phyloP scores from a whole-genome alignment of 2,113 vertebrate species.

The Pterocles orientalis region DNA sequence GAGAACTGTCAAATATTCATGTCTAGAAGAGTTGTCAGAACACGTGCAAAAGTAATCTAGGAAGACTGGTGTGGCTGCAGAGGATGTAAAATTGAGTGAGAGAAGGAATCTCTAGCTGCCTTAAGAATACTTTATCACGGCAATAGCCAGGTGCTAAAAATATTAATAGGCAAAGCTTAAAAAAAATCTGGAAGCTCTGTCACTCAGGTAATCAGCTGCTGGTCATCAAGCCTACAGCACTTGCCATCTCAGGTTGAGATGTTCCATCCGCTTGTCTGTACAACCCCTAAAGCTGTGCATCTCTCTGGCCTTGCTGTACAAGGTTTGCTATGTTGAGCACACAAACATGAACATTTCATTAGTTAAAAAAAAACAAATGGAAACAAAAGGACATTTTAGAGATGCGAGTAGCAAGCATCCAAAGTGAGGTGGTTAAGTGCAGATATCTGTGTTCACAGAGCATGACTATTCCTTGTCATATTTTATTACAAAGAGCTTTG shows the following conservation, averaged over 20 bases:
- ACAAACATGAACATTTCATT: background rate
- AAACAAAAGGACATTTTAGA: background rate
- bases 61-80: background rate
- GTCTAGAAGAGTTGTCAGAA: background rate
- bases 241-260: rapidly evolving
- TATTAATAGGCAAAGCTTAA: background rate
- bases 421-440: background rate
- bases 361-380: background rate
- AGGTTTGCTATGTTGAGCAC: background rate
- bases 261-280: background rate
- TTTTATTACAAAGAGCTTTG: background rate
- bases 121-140: background rate
- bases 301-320: background rate
- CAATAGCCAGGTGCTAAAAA: background rate
- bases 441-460: background rate
- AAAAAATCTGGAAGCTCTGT: background rate
- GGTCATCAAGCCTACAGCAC: background rate
- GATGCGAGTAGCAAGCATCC: background rate
- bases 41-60: background rate
- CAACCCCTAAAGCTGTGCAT: background rate
- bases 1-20: background rate
- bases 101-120: background rate
- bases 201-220: background rate
- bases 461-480: background rate
- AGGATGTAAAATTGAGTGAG: background rate